Evolutionary conservation across 1,140 invertebrate species (phyloP).

Genomic region (Hycleus phaleratus): DNA sequence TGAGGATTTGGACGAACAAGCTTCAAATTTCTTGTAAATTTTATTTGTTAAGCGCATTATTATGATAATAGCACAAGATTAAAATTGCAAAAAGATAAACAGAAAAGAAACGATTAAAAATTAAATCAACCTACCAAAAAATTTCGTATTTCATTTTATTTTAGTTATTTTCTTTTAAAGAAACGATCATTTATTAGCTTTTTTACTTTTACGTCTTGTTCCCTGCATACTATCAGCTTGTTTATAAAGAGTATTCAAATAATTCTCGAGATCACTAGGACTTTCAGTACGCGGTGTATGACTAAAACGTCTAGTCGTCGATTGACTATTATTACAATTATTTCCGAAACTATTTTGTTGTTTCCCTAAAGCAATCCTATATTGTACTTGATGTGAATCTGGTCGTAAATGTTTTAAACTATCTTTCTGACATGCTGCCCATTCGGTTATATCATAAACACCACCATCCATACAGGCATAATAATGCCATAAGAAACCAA

Average conservation of each 20-base stretch:
- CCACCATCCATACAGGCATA: conserved; percentile 94
- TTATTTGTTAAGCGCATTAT: conserved; percentile 4
- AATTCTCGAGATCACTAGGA: conserved; percentile 36
- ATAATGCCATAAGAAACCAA: conserved; percentile 87
- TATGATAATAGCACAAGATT: not conserved
- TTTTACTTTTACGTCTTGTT: conserved; percentile 25
- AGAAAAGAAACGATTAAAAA: too few relatives aligned
- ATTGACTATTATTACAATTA: conserved; percentile 7
- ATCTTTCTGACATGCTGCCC: conserved; percentile 86
- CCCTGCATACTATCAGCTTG: conserved; percentile 20
- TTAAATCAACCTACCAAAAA: too few relatives aligned
- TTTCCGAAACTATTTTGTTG: conserved; percentile 28
- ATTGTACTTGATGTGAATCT: conserved; percentile 86
- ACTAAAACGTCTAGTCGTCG: too few relatives aligned
- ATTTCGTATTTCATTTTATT: too few relatives aligned
- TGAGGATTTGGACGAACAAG: too few relatives aligned
- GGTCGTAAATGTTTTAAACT: conserved; percentile 72
- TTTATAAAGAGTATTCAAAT: conserved; percentile 38
- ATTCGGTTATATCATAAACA: conserved; percentile 91
- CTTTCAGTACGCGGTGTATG: conserved; percentile 21
- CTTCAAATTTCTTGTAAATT: not conserved
- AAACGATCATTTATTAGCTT: conserved; percentile 3
- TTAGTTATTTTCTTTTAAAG: too few relatives aligned
- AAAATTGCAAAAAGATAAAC: too few relatives aligned
- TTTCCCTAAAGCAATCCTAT: conserved; percentile 76